Conservation (phyloP, 2,797 vertebrate species). For the Rhabdomys pumilio region DNA sequence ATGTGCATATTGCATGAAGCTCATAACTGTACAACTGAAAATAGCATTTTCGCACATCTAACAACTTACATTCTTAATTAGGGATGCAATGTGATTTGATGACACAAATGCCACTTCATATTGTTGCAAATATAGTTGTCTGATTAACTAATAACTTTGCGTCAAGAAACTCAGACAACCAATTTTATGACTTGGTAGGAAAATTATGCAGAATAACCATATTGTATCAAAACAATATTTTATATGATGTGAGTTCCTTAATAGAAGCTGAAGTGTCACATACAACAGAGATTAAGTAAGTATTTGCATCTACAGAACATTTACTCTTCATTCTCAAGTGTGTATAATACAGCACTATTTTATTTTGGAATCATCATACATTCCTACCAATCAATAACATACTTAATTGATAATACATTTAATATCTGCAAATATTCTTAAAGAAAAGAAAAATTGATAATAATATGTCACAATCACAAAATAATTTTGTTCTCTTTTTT, state of each 20-base stretch:
- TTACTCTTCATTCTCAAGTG: not conserved
- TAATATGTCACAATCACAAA: not conserved
- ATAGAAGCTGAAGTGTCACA: not conserved
- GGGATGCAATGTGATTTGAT: constrained; percentile 67
- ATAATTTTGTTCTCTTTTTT: not conserved
- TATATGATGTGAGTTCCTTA: constrained; percentile 30
- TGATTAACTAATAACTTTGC: constrained; percentile 74
- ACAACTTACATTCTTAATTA: constrained; percentile 71
- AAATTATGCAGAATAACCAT: not conserved
- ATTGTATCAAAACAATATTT: constrained; percentile 51
- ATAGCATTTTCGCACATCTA: not conserved
- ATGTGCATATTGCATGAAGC: not conserved
- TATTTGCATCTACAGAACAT: not conserved
- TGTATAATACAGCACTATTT: not conserved
- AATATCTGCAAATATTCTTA: not conserved
- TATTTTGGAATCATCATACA: not conserved
- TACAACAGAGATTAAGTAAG: not conserved
- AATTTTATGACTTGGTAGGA: constrained; percentile 26
- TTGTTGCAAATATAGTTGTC: constrained; percentile 62
- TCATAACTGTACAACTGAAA: not conserved
- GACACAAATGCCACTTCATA: constrained; percentile 63
- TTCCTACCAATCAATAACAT: not conserved
- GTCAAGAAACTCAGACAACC: constrained; percentile 65
- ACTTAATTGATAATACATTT: not conserved
- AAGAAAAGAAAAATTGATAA: not conserved